Evolutionary conservation across 2,888 invertebrate genomes (phyloP).

Genomic region (Elegia similella): DNA sequence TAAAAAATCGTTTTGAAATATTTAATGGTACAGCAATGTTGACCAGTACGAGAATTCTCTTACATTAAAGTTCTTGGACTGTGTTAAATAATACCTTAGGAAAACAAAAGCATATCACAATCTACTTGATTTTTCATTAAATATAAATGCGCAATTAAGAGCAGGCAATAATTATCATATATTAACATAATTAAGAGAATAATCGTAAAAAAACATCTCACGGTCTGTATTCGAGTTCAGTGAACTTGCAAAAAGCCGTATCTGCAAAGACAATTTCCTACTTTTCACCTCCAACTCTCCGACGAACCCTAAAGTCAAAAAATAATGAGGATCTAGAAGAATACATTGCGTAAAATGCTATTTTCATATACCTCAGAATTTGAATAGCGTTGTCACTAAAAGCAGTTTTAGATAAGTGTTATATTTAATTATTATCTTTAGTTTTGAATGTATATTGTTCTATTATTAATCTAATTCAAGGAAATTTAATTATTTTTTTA

Average conservation of each 20-base stretch:
- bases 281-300: conserved; percentile 43
- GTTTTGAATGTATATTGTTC: too few relatives aligned
- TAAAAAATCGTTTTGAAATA: too few relatives aligned
- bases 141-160: background rate
- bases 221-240: conserved; percentile 32
- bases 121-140: background rate
- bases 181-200: background rate
- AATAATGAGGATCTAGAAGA: background rate
- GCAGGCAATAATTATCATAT: background rate
- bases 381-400: too few relatives aligned
- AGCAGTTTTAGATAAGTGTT: too few relatives aligned
- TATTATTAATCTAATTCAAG: too few relatives aligned
- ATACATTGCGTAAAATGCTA: background rate
- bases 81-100: too few relatives aligned
- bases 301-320: conserved; percentile 30
- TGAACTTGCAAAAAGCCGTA: conserved; percentile 29
- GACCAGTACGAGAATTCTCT: too few relatives aligned
- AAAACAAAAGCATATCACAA: background rate
- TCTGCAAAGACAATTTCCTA: conserved; percentile 33
- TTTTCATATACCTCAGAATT: too few relatives aligned
- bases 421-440: too few relatives aligned
- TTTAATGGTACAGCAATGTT: too few relatives aligned
- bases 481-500: too few relatives aligned
- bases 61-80: too few relatives aligned
- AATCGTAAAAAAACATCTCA: conserved; percentile 32